Evolutionary conservation across 2,113 vertebrate species (phyloP).

Genomic region (Opisthocomus hoazin): DNA sequence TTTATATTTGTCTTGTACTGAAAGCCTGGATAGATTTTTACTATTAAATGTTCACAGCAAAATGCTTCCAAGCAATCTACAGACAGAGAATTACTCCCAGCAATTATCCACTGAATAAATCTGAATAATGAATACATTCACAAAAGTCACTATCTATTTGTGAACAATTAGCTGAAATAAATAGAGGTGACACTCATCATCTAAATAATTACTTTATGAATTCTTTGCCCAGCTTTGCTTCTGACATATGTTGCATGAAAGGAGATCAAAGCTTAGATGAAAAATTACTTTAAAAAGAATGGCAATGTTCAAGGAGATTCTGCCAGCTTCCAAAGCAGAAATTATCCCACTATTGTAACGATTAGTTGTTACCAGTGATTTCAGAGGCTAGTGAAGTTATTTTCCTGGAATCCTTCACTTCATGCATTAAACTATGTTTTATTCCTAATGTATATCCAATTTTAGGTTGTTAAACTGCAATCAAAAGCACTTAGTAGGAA

Average conservation of each 20-base stretch:
- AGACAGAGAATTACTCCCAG: constrained; percentile 39
- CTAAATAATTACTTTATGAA: constrained; percentile 42
- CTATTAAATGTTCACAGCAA: not conserved
- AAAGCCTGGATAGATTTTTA: constrained; percentile 21
- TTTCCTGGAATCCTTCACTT: not conserved
- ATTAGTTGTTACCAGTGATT: not conserved
- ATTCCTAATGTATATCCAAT: not conserved
- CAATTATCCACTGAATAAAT: constrained; percentile 59
- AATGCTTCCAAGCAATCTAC: constrained; percentile 25
- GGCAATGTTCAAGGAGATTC: not conserved
- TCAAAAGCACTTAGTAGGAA: constrained; percentile 75
- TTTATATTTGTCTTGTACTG: not conserved
- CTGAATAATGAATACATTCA: constrained; percentile 45
- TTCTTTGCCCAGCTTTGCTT: constrained; percentile 23
- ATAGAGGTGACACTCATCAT: constrained; percentile 32
- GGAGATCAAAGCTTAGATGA: constrained; percentile 17
- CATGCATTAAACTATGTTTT: not conserved
- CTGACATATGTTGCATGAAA: not conserved
- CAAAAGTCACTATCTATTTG: constrained; percentile 45
- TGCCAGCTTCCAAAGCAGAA: not conserved
- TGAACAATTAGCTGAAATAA: constrained; percentile 49
- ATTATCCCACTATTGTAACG: not conserved
- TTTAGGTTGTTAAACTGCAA: constrained; percentile 79
- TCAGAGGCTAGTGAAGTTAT: not conserved
- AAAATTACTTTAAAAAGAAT: not conserved